Conservation (phyloP, 2,113 vertebrate genomes). For the Callospermophilus lateralis region DNA sequence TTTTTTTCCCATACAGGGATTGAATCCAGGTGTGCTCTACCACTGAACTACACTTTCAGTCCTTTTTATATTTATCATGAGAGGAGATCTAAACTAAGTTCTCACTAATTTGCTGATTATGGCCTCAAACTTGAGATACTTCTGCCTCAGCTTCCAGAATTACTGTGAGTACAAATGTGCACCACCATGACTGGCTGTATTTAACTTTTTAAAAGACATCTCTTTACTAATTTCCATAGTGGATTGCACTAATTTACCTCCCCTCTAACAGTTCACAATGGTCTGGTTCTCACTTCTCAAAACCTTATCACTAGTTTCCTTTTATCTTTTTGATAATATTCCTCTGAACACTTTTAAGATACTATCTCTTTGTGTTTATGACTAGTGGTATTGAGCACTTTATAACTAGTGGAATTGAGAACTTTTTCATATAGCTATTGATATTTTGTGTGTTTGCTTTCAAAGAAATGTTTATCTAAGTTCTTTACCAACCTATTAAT, state of each 20-base stretch:
- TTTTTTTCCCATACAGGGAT: background rate
- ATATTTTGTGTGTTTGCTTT: background rate
- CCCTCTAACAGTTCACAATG: background rate
- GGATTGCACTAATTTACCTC: background rate
- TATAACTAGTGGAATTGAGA: no score
- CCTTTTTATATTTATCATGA: no score
- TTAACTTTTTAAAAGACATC: background rate
- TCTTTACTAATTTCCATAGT: background rate
- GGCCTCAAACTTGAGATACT: no score
- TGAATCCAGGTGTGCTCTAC: no score
- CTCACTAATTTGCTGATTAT: no score
- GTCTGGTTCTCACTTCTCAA: background rate
- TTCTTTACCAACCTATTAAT: background rate
- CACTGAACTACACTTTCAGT: no score
- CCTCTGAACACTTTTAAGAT: background rate
- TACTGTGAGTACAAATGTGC: no score
- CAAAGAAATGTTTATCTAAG: background rate
- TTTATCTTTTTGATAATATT: background rate
- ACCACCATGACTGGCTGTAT: no score
- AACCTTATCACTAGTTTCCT: background rate
- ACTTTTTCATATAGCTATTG: background rate
- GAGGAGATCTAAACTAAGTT: no score
- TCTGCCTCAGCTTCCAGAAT: no score
- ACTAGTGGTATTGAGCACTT: background rate
- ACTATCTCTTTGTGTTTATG: background rate